Evolutionary conservation across 2,113 vertebrate species (phyloP), one percentile per base, ranked within the genome.

Genomic region (Pavo muticus): DNA sequence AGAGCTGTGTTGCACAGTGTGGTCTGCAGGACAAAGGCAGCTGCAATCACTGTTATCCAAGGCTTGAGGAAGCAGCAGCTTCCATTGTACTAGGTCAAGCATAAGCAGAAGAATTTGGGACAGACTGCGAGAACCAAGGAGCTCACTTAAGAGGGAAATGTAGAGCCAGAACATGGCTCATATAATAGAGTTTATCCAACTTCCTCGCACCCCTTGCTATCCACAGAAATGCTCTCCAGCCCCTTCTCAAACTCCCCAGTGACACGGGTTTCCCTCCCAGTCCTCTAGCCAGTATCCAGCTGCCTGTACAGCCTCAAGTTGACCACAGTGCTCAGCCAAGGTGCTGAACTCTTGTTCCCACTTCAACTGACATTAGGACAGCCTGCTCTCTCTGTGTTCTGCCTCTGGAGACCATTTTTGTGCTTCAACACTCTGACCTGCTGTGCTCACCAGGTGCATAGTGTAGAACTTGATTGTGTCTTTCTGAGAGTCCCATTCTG

Each of bases 1-100:
- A 99, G 91, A 5, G 98, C 99, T 0, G 99, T 99, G 98, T 99
- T 99, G 97, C 99, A 99, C 83, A 99, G 89, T 0, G 99, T 99
- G 64, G 99, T 99, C 99, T 99, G 95, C 10, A 65, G 44, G 86
- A 74, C 64, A 84, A 86, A 94, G 37, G 52, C 88, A 94, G 13
- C 52, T 59, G 48, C 32, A 88, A 78, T 5, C 1, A 0, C 52
- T 68, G 60, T 32, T 75, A 76, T 16, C 61, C 25, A 29, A 35
- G 40, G 45, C 64, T 5, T 45, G n/a, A 60, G 54, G 24, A 84
- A 60, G 70, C 68, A 84, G 63, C 50, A 87, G 37, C 9, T 83
- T 42, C 54, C 39, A 17, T 0, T 25, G 63, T 37, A 29, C 30
- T 42, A 69, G 21, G 37, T 27, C 67, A 83, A 40, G n/a, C 37